Percentiles rank a stretch among this genome's conserved stretches.
phyloP scores from a whole-genome alignment of 2,797 vertebrate genomes.

The Orientallactaga sibirica region DNA sequence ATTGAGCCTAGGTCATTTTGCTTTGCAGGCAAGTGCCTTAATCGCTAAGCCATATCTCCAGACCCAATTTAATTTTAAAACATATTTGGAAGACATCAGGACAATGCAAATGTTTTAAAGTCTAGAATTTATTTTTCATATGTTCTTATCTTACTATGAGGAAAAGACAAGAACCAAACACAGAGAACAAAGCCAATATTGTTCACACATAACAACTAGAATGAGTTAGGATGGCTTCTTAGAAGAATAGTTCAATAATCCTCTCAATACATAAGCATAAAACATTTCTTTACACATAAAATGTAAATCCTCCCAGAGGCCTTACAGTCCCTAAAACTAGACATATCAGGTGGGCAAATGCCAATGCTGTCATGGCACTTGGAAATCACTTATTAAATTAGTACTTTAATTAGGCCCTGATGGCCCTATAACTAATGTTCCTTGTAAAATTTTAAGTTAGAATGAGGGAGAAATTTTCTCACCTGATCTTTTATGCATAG shows the following conservation, averaged over 20 bases:
- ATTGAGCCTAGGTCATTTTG: too few species aligned
- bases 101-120: background rate
- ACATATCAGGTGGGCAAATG: slow-evolving; percentile 44
- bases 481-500: slow-evolving; percentile 46
- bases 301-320: slow-evolving; percentile 44
- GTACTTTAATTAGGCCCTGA: slow-evolving; percentile 4
- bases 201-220: slow-evolving; percentile 48
- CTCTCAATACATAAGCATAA: slow-evolving; percentile 43
- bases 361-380: slow-evolving; percentile 45
- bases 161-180: background rate
- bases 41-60: too few species aligned
- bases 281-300: slow-evolving; percentile 52
- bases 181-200: background rate
- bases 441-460: slow-evolving; percentile 55
- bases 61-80: background rate
- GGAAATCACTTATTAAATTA: slow-evolving; percentile 66
- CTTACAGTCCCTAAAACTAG: slow-evolving; percentile 40
- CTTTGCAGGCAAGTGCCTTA: too few species aligned
- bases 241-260: slow-evolving; percentile 39
- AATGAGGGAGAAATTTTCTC: slow-evolving; percentile 41
- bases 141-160: slow-evolving; percentile 13
- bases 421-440: slow-evolving; percentile 49
- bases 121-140: background rate
- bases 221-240: slow-evolving; percentile 31
- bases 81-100: slow-evolving; percentile 25